These are phyloP conservation scores for Leptoteleia sp. DNA, from an alignment of 1,140 invertebrate species.

Conservation along the genomic window DNA sequence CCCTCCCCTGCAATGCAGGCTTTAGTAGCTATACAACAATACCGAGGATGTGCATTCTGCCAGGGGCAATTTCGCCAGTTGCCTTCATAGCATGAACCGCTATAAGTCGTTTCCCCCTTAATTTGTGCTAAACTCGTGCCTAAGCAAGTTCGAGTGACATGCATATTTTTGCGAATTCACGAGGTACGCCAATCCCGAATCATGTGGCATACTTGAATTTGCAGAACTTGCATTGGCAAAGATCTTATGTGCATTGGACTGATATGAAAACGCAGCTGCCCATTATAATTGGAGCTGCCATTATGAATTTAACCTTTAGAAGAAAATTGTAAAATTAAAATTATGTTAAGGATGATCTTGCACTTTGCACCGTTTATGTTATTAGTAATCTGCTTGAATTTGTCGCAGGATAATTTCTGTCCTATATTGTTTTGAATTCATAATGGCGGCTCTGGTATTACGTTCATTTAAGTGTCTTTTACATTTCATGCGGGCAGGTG, in stretches of 20 bases:
- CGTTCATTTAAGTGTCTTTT: no score
- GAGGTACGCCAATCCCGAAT: slow-evolving; percentile 17
- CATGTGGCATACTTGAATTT: slow-evolving; percentile 60
- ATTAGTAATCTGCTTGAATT: no score
- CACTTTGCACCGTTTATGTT: no score
- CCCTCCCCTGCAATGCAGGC: slow-evolving; percentile 80
- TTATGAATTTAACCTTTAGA: not conserved
- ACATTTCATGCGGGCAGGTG: not conserved
- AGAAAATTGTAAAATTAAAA: no score
- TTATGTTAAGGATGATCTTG: no score
- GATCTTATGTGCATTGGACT: slow-evolving; percentile 45
- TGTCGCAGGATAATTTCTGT: no score
- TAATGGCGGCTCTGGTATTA: no score
- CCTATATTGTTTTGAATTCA: no score
- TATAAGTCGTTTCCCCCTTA: slow-evolving; percentile 71
- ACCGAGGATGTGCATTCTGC: slow-evolving; percentile 81
- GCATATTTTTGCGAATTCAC: slow-evolving; percentile 59
- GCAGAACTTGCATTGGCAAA: slow-evolving; percentile 63
- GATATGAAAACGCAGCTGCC: slow-evolving; percentile 4
- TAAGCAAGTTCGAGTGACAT: slow-evolving; percentile 68
- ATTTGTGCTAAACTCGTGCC: slow-evolving; percentile 74
- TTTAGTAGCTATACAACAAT: slow-evolving; percentile 82
- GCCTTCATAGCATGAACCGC: slow-evolving; percentile 78
- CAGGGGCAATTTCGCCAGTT: slow-evolving; percentile 80
- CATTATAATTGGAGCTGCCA: not conserved